Conservation (phyloP, 2,888 invertebrate genomes). For the Clepsis dumicolana region DNA sequence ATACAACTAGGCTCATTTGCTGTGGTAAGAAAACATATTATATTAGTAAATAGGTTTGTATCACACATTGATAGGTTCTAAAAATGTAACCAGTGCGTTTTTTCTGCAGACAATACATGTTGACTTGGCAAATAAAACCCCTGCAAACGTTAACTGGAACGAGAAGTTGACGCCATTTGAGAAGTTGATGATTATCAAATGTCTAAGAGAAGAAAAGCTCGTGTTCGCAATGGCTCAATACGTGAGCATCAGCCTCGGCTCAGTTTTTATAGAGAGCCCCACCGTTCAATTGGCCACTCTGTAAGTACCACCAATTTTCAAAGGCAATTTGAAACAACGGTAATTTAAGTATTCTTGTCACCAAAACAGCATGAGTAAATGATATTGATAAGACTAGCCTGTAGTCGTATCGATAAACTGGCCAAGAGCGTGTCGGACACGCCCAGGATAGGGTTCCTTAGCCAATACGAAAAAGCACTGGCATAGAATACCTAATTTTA, state of each 20-base stretch:
- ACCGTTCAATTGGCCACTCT: constrained; percentile 89
- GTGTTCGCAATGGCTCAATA: constrained; percentile 93
- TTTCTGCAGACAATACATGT: constrained; percentile 85
- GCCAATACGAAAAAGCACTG: no score
- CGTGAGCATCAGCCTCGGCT: constrained; percentile 91
- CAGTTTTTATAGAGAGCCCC: constrained; percentile 93
- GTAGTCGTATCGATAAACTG: no score
- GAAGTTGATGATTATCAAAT: constrained; percentile 92
- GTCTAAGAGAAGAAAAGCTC: constrained; percentile 92
- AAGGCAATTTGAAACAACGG: no score
- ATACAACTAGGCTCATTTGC: constrained; percentile 87
- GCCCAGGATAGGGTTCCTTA: no score
- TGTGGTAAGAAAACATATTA: constrained; percentile 72
- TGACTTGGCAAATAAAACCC: constrained; percentile 63
- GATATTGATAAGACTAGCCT: no score
- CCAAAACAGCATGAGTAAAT: no score
- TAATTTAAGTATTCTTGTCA: no score
- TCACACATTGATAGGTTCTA: not conserved
- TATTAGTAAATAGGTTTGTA: not conserved
- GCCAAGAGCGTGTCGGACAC: no score
- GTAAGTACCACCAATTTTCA: constrained; percentile 74
- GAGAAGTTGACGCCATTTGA: constrained; percentile 88
- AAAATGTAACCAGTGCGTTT: not conserved
- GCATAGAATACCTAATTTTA: no score
- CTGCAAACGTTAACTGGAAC: constrained; percentile 87